Conservation (phyloP, 2,888 invertebrate genomes). For the Ormyrus rosae region DNA sequence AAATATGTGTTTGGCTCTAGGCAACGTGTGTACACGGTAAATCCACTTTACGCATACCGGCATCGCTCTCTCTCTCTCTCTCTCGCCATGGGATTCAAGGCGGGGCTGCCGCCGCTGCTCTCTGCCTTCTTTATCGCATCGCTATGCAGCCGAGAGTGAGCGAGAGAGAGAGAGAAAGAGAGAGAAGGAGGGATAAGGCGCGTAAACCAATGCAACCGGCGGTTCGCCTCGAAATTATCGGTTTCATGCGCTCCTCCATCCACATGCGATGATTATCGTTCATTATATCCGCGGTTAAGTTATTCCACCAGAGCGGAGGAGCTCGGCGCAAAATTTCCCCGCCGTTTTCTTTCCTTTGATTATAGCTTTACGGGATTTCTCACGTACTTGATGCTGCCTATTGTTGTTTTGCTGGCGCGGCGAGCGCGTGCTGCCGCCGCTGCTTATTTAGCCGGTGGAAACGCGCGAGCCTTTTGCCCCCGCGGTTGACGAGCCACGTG, state of each 20-base stretch:
- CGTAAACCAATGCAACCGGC: conserved; percentile 47
- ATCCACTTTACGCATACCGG: conserved; percentile 54
- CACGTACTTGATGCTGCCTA: conserved; percentile 35
- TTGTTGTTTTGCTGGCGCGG: conserved; percentile 16
- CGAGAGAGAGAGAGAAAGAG: conserved; percentile 2
- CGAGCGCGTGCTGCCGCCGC: too few species aligned
- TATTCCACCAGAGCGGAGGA: conserved; percentile 40
- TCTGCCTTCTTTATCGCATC: conserved; percentile 50
- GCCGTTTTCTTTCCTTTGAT: conserved; percentile 30
- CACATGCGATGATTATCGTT: conserved; percentile 49
- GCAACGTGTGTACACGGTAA: conserved; percentile 56
- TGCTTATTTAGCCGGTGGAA: too few species aligned
- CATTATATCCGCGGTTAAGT: conserved; percentile 52
- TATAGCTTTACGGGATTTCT: conserved; percentile 46
- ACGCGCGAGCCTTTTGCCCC: too few species aligned
- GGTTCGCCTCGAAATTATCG: conserved; percentile 50
- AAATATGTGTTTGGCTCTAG: conserved; percentile 58
- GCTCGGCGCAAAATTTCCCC: conserved; percentile 16
- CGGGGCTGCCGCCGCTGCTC: conserved; percentile 49
- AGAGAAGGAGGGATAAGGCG: conserved; percentile 35
- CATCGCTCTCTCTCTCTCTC: conserved; percentile 15
- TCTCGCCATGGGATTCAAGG: conserved; percentile 52
- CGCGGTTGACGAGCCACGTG: too few species aligned
- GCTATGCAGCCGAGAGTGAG: neutral
- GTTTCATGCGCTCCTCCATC: conserved; percentile 29